Conservation (phyloP, 2,888 invertebrate genomes). For the Dasysyrphus tricinctus region DNA sequence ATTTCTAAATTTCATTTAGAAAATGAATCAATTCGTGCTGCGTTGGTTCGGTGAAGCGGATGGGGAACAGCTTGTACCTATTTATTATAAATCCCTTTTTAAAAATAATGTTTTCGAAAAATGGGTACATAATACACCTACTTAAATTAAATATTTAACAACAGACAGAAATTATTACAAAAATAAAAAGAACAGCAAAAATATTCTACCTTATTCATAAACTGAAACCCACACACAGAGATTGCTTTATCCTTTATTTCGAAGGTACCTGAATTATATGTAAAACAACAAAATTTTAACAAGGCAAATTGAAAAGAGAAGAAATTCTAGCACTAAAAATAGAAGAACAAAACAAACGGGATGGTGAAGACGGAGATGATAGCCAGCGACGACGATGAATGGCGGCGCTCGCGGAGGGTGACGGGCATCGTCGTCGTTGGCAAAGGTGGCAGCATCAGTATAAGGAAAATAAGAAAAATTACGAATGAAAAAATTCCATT, state of each 20-base stretch:
- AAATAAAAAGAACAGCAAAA: no score
- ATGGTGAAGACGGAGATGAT: background rate
- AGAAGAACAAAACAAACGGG: background rate
- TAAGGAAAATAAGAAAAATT: conserved; percentile 32
- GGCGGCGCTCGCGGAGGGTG: no score
- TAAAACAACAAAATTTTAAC: conserved; percentile 42
- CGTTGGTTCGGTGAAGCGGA: no score
- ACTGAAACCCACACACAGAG: background rate
- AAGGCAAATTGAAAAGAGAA: conserved; percentile 30
- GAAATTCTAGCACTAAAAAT: conserved; percentile 29
- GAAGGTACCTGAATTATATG: conserved; percentile 7
- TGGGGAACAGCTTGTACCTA: no score
- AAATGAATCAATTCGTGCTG: no score
- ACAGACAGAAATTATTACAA: no score
- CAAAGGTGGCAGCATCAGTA: background rate
- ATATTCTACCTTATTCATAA: background rate
- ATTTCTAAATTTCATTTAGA: no score
- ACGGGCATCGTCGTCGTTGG: background rate
- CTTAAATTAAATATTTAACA: no score
- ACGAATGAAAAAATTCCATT: conserved; percentile 66
- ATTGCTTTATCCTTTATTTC: background rate
- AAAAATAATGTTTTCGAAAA: no score
- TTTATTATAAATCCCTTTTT: no score
- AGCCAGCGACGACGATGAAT: background rate
- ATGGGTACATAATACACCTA: no score